Evolutionary conservation across 2,797 vertebrate genomes (phyloP).

Genomic region (Columba guinea): DNA sequence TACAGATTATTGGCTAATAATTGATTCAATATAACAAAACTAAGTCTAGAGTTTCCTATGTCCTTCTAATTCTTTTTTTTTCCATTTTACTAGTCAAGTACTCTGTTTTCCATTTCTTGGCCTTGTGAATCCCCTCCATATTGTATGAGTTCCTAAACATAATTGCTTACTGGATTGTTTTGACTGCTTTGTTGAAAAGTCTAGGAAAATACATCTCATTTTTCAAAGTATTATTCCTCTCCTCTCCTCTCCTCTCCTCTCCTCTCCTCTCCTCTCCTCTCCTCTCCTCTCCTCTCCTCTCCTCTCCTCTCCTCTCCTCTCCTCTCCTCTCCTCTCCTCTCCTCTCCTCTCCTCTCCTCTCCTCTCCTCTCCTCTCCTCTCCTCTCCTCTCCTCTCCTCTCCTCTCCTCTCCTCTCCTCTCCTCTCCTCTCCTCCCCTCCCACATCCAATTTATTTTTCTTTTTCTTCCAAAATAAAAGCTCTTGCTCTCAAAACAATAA

Average conservation of each 20-base stretch:
- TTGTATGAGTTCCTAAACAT: neutral
- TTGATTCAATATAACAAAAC: neutral
- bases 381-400: neutral
- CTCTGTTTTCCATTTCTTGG: neutral
- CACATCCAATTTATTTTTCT: neutral
- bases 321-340: no score
- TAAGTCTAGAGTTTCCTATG: neutral
- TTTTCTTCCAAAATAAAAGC: neutral
- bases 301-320: neutral
- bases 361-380: neutral
- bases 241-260: neutral
- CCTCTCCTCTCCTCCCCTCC: neutral
- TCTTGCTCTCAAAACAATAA: neutral
- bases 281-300: neutral
- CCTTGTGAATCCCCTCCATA: neutral
- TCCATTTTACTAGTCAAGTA: neutral
- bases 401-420: neutral
- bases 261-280: neutral
- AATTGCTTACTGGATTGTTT: neutral
- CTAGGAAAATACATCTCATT: neutral
- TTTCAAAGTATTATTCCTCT: neutral
- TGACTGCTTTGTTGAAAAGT: neutral
- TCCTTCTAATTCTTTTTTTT: neutral
- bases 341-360: no score
- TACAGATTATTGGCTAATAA: neutral